Base-by-base conservation (phyloP, 1,140 invertebrate species). In the Drosophila carrolli region DNA sequence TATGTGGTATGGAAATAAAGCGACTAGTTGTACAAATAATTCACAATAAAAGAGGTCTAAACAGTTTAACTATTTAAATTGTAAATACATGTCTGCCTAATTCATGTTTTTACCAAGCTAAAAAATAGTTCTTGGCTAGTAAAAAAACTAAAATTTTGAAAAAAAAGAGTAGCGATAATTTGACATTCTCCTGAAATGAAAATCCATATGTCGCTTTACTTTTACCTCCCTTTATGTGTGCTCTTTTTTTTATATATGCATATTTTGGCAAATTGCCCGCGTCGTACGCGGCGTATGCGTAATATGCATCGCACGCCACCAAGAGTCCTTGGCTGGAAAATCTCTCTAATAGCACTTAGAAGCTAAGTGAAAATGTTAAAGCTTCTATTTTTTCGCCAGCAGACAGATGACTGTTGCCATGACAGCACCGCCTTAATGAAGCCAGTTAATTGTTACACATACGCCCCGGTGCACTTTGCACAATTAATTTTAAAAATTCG, bases 381-480 rank as follows among this genome's bases (percentile, higher is more conserved):
- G 51, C 43, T 48, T 41, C 32, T 23, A 23, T 29, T 37, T 43
- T 37, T 40, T 5, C 29, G 43, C 37, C 35, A 32, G 13, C 32
- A 37, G 32, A 8, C 53, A 62, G 59, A 58, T 43, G 10, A 38
- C 8, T 68, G 51, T 58, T 58, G 51, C 37, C 67, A 51, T 73
- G 59, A 32, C 41, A 68, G 43, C 60, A 50, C 50, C 38, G 46
- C 40, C 62, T 70, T 88, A 79, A 83, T 88, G 81, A 88, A 86
- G 78, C 38, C 62, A 70, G 62, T 55, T 73, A 82, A 70, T 83
- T 88, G 75, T 79, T 83, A 63, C 83, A 73, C 79, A 88, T 83
- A 83, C 83, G 83, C 75, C 29, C 47, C 75, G 79, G 50, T 79
- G 75, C 78, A 78, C 75, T 40, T 57, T 61, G 70, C 46, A 86